A percentile compares a stretch with the other conserved stretches of the same genome.
phyloP scores from a whole-genome alignment of 1,140 invertebrate genomes.

The Hermatobates lingyangjiaoensis region DNA sequence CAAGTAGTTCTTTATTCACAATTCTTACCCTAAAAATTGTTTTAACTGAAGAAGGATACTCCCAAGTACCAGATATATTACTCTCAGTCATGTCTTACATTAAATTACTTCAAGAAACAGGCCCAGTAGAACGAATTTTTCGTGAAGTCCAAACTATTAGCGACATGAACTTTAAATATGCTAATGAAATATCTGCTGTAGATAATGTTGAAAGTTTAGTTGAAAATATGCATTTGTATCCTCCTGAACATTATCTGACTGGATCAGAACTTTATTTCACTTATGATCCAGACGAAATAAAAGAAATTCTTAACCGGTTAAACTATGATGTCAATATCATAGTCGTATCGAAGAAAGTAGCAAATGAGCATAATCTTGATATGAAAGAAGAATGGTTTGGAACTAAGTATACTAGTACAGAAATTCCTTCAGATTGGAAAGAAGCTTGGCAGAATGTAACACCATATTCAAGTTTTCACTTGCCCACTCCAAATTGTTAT shows the following conservation, averaged over 20 bases:
- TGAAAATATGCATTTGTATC: slow-evolving; percentile 62
- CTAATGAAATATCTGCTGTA: slow-evolving; percentile 41
- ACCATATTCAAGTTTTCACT: slow-evolving; percentile 31
- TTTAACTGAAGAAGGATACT: slow-evolving; percentile 59
- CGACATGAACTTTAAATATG: slow-evolving; percentile 40
- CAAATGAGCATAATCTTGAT: slow-evolving; percentile 32
- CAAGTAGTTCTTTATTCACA: slow-evolving; percentile 28
- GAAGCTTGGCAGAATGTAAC: slow-evolving; percentile 34
- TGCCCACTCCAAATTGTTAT: slow-evolving; percentile 66
- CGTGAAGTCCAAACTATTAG: slow-evolving; percentile 55
- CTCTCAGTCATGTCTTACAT: slow-evolving; percentile 51
- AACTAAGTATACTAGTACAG: slow-evolving; percentile 31
- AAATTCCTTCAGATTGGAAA: slow-evolving; percentile 18
- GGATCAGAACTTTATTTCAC: slow-evolving; percentile 48
- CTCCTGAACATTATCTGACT: slow-evolving; percentile 55
- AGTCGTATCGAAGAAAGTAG: slow-evolving; percentile 32
- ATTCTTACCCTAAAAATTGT: slow-evolving; percentile 54
- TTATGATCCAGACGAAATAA: slow-evolving; percentile 55
- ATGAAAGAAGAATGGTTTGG: slow-evolving; percentile 50
- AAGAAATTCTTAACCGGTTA: slow-evolving; percentile 40
- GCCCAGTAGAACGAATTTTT: slow-evolving; percentile 46
- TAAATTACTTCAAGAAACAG: slow-evolving; percentile 38
- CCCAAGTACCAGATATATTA: slow-evolving; percentile 47
- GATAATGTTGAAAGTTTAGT: slow-evolving; percentile 62
- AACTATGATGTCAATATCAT: slow-evolving; percentile 55